phyloP scores from a whole-genome alignment of 2,113 vertebrate genomes.

The Limnothrissa miodon region DNA sequence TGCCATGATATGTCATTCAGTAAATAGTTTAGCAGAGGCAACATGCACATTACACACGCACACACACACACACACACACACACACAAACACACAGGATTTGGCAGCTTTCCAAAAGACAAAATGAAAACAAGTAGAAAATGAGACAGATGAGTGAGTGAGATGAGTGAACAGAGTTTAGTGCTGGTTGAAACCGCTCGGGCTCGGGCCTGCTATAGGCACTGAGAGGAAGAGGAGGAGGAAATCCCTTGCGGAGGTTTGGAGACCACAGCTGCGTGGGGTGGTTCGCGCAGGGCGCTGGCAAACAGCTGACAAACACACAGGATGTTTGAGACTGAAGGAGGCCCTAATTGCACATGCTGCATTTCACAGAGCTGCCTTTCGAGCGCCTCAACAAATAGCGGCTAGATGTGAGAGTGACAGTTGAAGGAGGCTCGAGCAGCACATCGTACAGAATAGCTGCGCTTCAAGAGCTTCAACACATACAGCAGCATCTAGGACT shows the following conservation, averaged over 20 bases:
- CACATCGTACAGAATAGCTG: too few species aligned
- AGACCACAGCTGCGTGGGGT: neutral
- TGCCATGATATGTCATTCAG: conserved; percentile 46
- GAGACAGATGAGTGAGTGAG: neutral
- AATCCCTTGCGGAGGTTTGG: neutral
- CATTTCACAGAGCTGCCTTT: conserved; percentile 18
- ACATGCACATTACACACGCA: conserved; percentile 16
- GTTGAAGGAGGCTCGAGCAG: too few species aligned
- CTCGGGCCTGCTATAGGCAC: neutral
- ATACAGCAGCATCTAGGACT: neutral
- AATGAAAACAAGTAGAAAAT: neutral
- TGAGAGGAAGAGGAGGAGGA: too few species aligned
- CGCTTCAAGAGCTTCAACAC: conserved; percentile 24
- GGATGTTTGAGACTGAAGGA: neutral
- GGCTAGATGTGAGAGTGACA: neutral
- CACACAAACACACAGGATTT: neutral
- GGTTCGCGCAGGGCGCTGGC: too few species aligned
- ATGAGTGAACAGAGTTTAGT: neutral
- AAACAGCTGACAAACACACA: neutral
- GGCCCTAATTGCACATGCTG: conserved; percentile 24
- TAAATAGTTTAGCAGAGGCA: conserved; percentile 42
- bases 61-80: too few species aligned
- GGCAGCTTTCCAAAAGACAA: conserved; percentile 10
- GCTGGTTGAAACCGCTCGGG: neutral
- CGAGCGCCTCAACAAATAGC: conserved; percentile 22